These are phyloP conservation scores for Picathartes gymnocephalus DNA, from an alignment of 2,113 vertebrate species.

Conservation along the genomic window DNA sequence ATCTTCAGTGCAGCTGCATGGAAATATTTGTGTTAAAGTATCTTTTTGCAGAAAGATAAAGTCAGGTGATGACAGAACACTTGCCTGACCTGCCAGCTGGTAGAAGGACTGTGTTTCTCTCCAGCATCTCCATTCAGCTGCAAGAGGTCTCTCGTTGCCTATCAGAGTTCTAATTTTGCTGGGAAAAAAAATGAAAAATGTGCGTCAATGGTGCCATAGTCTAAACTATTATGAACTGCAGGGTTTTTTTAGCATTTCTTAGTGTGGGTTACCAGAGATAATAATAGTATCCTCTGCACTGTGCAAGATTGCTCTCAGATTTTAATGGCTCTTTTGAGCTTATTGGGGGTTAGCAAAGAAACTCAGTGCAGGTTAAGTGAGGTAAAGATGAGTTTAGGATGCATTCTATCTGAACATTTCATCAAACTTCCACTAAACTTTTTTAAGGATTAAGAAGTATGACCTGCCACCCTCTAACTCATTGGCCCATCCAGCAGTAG, in stretches of 20 bases:
- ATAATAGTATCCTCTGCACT: not conserved
- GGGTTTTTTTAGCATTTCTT: not conserved
- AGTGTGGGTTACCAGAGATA: not conserved
- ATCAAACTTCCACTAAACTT: not conserved
- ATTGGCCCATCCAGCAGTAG: not conserved
- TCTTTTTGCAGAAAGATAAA: not conserved
- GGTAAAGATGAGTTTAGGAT: not conserved
- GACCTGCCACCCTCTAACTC: not conserved
- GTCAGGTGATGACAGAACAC: not conserved
- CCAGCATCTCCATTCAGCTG: not conserved
- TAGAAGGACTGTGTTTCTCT: not conserved
- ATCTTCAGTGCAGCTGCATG: not conserved
- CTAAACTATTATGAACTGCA: not conserved
- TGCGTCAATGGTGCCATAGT: not conserved
- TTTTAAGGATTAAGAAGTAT: not conserved
- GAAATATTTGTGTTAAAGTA: not conserved
- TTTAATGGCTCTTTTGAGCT: not conserved
- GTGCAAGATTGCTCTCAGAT: not conserved
- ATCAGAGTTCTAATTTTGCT: conserved; percentile 6
- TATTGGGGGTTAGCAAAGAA: not conserved
- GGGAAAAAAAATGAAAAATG: not conserved
- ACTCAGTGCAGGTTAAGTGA: not conserved
- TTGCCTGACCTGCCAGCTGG: conserved; percentile 1
- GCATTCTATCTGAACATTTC: not conserved
- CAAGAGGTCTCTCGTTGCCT: conserved; percentile 1